Percentiles rank a stretch among this genome's conserved stretches.
phyloP scores from a whole-genome alignment of 2,888 invertebrate species.

The Troides aeacus region DNA sequence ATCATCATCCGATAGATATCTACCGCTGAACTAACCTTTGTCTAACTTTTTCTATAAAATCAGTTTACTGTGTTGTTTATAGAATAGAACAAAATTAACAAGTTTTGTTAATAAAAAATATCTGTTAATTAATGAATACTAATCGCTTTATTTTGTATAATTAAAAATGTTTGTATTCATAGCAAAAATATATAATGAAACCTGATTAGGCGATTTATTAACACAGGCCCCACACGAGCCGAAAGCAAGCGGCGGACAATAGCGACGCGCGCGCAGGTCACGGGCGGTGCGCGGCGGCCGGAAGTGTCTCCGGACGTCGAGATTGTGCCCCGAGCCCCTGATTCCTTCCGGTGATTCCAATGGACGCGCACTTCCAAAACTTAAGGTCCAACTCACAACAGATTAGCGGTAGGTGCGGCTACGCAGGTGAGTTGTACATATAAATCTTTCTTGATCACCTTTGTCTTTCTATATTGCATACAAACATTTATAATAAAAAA shows the following conservation, averaged over 20 bases:
- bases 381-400: constrained; percentile 33
- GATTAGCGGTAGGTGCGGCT: constrained; percentile 17
- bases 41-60: no score
- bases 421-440: neutral
- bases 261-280: constrained; percentile 65
- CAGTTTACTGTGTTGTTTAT: no score
- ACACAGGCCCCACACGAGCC: constrained; percentile 20
- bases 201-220: constrained; percentile 13
- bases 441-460: no score
- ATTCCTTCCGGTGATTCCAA: constrained; percentile 73
- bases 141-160: no score
- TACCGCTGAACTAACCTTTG: no score
- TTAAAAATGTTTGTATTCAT: no score
- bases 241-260: constrained; percentile 40
- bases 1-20: no score
- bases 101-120: no score
- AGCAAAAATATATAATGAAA: neutral
- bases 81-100: no score
- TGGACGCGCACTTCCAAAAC: constrained; percentile 36
- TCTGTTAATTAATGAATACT: no score
- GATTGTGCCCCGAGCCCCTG: constrained; percentile 75
- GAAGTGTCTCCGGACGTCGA: constrained; percentile 72
- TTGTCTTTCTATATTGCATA: no score
- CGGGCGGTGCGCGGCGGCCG: constrained; percentile 58
- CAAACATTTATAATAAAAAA: no score